Conservation (phyloP, 2,113 vertebrate genomes). For the Naja naja region DNA sequence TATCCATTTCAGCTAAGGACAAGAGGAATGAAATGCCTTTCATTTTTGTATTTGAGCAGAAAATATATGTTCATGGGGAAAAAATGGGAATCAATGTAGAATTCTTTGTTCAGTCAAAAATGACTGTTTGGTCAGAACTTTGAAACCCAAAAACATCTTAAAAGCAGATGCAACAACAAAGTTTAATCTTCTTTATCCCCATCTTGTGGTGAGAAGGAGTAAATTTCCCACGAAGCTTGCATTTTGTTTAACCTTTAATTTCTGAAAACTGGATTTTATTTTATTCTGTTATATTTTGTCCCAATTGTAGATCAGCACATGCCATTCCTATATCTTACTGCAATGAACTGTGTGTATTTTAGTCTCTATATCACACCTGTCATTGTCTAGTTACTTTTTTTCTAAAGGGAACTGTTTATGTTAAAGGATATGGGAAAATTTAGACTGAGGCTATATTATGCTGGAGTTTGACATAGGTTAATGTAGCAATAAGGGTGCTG, state of each 20-base stretch:
- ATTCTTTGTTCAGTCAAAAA: neutral
- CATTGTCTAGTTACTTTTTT: slow-evolving; percentile 25
- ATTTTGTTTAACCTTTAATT: neutral
- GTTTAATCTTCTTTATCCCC: slow-evolving; percentile 59
- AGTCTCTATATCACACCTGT: slow-evolving; percentile 1
- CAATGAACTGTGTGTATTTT: slow-evolving; percentile 20
- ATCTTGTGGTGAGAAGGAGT: slow-evolving; percentile 58
- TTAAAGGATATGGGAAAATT: slow-evolving; percentile 14
- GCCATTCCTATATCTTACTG: neutral
- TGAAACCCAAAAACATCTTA: neutral
- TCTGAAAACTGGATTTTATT: neutral
- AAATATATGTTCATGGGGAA: neutral
- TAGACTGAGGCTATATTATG: neutral
- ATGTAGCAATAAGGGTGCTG: slow-evolving; percentile 48
- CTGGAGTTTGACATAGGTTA: slow-evolving; percentile 27
- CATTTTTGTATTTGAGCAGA: neutral
- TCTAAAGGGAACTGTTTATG: slow-evolving; percentile 22
- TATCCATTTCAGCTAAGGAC: neutral
- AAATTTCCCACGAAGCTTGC: neutral
- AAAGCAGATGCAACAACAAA: neutral
- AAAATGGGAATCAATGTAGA: accelerated
- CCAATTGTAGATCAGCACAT: neutral
- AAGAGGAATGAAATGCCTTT: neutral
- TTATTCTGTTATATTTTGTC: neutral
- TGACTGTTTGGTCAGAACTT: neutral